A percentile compares a stretch with the other conserved stretches of the same genome.
Evolutionary conservation across 2,113 vertebrate genomes (phyloP).

Genomic region (Ciconia stormi): DNA sequence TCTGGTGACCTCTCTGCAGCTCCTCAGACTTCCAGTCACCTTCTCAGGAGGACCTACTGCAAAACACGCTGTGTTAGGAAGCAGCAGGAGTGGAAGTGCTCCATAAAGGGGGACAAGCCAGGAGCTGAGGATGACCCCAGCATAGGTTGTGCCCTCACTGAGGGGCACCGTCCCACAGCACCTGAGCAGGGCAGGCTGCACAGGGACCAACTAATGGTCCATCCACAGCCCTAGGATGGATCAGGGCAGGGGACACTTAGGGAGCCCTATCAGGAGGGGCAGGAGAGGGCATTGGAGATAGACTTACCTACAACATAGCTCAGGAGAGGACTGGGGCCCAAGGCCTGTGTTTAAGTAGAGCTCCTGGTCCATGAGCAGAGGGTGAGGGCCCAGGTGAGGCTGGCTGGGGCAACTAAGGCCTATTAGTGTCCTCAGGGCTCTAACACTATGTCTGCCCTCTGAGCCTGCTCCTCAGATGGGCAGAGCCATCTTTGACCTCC

Average conservation of each 20-base stretch:
- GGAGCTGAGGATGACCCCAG: background rate
- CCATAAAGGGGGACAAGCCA: background rate
- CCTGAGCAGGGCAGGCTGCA: background rate
- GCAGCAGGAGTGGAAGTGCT: background rate
- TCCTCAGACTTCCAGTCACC: background rate
- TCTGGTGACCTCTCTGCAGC: background rate
- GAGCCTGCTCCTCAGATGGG: background rate
- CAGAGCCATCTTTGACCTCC: background rate
- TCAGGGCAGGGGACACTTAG: background rate
- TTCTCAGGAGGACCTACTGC: background rate
- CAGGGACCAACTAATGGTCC: background rate
- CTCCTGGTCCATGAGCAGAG: background rate
- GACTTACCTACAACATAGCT: background rate
- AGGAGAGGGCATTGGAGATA: accelerated
- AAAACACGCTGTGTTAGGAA: background rate
- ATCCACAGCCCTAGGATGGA: background rate
- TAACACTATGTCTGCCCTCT: accelerated
- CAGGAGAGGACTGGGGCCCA: background rate
- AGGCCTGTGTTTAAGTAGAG: background rate
- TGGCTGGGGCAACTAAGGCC: background rate
- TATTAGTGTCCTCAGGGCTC: background rate
- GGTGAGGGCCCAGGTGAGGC: background rate
- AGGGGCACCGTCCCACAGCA: background rate
- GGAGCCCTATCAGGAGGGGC: background rate
- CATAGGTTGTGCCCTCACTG: background rate